These are phyloP conservation scores for Psittacus erithacus DNA, from an alignment of 2,113 vertebrate genomes.

Conservation along the genomic window DNA sequence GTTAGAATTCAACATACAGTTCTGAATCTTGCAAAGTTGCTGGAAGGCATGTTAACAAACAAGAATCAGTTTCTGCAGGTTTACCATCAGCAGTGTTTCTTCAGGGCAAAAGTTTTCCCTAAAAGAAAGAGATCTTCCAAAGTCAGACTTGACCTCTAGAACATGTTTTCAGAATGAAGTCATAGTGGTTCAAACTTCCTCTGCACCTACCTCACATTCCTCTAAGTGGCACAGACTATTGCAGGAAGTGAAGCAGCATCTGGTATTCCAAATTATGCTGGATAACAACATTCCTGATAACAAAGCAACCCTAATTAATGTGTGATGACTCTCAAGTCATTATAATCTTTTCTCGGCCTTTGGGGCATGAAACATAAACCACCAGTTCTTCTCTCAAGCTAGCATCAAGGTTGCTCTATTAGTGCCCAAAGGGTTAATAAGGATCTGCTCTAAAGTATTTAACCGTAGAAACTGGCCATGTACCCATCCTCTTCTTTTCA, in stretches of 20 bases:
- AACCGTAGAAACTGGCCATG: neutral
- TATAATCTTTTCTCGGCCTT: neutral
- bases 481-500: neutral
- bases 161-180: neutral
- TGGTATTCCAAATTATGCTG: neutral
- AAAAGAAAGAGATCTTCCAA: neutral
- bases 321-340: neutral
- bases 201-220: neutral
- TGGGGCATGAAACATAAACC: neutral
- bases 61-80: neutral
- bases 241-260: neutral
- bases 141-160: neutral
- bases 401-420: neutral
- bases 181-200: neutral
- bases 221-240: neutral
- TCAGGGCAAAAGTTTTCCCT: neutral
- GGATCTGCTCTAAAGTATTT: neutral
- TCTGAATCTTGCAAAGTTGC: constrained; percentile 6
- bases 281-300: neutral
- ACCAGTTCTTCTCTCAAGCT: neutral
- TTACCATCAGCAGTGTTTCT: neutral
- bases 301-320: neutral
- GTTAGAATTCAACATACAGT: neutral
- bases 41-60: neutral
- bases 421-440: neutral